These are phyloP conservation scores for Ciconia nigra DNA, from an alignment of 2,797 vertebrate species.

Conservation along the genomic window DNA sequence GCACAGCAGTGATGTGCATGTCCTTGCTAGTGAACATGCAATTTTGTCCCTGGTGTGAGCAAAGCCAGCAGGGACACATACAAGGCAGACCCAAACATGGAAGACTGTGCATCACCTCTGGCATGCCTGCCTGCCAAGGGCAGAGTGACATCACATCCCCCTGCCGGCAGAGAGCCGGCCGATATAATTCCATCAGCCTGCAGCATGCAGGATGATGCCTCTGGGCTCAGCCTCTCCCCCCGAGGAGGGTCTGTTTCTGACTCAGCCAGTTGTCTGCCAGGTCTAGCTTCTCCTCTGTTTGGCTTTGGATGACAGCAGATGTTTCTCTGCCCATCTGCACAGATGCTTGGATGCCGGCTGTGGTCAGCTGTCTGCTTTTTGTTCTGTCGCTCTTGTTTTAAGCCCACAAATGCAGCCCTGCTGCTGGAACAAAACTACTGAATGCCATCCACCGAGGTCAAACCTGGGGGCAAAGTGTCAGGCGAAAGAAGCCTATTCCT, in stretches of 20 bases:
- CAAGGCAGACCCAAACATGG: background rate
- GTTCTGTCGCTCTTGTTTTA: background rate
- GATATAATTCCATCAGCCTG: rapidly evolving
- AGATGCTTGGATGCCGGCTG: background rate
- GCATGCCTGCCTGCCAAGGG: background rate
- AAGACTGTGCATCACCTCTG: background rate
- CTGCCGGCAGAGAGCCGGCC: background rate
- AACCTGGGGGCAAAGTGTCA: background rate
- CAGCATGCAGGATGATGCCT: background rate
- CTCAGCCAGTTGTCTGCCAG: background rate
- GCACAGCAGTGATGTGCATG: rapidly evolving
- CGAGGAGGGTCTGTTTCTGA: background rate
- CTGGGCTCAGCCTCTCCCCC: background rate
- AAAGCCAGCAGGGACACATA: background rate
- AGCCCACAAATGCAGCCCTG: background rate
- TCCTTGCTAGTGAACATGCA: background rate
- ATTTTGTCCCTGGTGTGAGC: background rate
- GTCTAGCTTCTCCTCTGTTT: background rate
- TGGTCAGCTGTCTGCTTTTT: background rate
- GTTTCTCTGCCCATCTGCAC: background rate
- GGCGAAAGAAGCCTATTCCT: background rate
- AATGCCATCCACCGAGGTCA: background rate
- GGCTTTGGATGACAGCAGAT: background rate
- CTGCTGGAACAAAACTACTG: background rate
- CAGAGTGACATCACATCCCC: background rate